Evolutionary conservation across 2,113 vertebrate genomes (phyloP), one percentile per base, ranked within the genome.

Genomic region (Dicrurus megarhynchus): DNA sequence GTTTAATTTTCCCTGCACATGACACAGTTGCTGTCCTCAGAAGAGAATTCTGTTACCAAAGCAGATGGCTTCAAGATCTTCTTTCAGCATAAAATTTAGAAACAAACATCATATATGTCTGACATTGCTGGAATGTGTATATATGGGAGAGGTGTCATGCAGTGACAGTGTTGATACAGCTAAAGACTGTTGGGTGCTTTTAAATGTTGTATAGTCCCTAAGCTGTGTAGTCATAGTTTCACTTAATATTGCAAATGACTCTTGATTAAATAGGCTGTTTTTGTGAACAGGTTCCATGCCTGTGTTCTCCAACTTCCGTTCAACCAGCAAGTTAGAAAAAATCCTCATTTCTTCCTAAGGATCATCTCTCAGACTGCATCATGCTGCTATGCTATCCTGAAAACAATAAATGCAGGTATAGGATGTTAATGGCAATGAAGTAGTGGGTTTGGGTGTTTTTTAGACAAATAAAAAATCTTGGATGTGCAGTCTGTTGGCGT

Each of bases 271-370:
- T 16, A 55, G 33, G 4, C 20, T 79, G 19, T 16, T 83, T 86
- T 84, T 87, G 20, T 80, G 20, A 69, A 46, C 76, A 99, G 99
- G 97, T 99, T 99, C 87, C 99, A 99, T 10, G 98, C 98, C 5
- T 99, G 99, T 87, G 98, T 98, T 90, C 98, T 98, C 77, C 98
- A 98, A 89, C 97, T 99, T 59, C 99, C 99, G 3, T 99, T 99
- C 87, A 97, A 97, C 33, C 99, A 99, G 97, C 95, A 73, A 1
- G 98, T 99, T 49, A 95, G 96, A 59, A 98, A 97, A 75, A 99
- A 99, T 94, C 98, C 98, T 2, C 0, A 4, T 3, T 99, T 98
- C 96, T 99, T 99, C 92, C 97, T 99, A 60, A 96, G 57, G 37
- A 83, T 99, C 87, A 98, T 99, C 69, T 98, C 98, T 41, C 98